Conservation (phyloP, 2,797 vertebrate genomes). For the Vultur gryphus region DNA sequence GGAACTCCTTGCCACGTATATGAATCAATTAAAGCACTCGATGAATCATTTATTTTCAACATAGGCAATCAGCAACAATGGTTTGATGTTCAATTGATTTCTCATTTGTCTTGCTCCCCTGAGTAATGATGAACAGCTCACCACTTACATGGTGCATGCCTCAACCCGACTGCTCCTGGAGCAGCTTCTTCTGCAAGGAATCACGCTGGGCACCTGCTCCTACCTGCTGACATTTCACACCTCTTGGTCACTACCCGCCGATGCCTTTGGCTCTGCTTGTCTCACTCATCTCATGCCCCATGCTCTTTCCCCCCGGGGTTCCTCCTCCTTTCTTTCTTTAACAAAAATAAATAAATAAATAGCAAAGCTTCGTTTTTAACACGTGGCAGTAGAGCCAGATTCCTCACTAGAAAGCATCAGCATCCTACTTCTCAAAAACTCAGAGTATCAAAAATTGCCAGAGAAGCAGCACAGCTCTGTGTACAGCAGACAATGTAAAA, state of each 20-base stretch:
- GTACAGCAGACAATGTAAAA: background rate
- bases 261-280: background rate
- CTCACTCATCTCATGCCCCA: background rate
- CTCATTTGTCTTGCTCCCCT: slow-evolving; percentile 58
- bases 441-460: background rate
- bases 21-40: slow-evolving; percentile 40
- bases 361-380: background rate
- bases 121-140: slow-evolving; percentile 28
- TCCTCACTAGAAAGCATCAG: background rate
- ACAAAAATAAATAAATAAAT: background rate
- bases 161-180: background rate
- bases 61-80: slow-evolving; percentile 20
- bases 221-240: background rate
- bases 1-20: background rate
- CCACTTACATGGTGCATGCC: background rate
- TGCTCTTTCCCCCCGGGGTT: fast-evolving
- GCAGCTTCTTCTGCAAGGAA: slow-evolving; percentile 5
- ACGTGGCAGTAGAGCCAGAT: background rate
- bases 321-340: background rate
- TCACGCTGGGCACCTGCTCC: background rate
- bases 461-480: background rate
- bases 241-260: background rate
- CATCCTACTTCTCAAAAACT: background rate
- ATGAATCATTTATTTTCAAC: slow-evolving; percentile 58
- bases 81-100: slow-evolving; percentile 62